Evolutionary conservation across 92 coral and sea anemone species (phyloP), one percentile per base, ranked within the genome.

Genomic region (Heteractis magnifica): DNA sequence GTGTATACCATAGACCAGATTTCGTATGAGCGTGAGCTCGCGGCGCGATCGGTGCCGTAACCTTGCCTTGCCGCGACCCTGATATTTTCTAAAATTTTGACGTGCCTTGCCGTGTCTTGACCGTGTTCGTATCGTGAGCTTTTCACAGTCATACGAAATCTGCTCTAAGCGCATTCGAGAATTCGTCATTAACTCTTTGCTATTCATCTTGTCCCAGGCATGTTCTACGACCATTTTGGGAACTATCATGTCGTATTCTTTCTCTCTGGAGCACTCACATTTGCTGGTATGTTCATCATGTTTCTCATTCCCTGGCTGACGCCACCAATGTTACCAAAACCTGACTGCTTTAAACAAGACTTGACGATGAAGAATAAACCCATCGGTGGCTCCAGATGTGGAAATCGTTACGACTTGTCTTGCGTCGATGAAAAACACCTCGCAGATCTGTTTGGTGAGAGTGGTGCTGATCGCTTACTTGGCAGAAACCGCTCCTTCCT

Each of bases 191-290:
- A 18, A 56, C 16, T 56, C 62, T 56, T 56, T 56, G 4, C 12
- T 56, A 11, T 56, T 56, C 16, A 11, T 58, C 56, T 14, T 71
- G 49, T 81, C 71, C 34, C 87, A 93, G 97, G 97, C 77, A 80
- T 89, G 50, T 77, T 93, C 51, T 93, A 89, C 79, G 97, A 91
- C 85, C 78, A 18, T 60, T 48, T 90, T 18, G 97, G 97, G n/a
- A 89, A 87, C 89, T 93, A 93, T 87, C 68, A 87, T 58, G 86
- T 88, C 4, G 97, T 93, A 20, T 93, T 90, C 81, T 91, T 93
- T 71, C 79, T 93, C 53, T 76, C 94, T 60, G 89, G 97, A 68
- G 94, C 87, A 10, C 83, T 93, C 8, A 85, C 91, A 18, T 81
- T 83, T 70, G 76, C 85, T 7, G 97, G 97, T 9, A 77, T 84